Evolutionary conservation across 2,888 invertebrate genomes (phyloP).

Genomic region (Oligia fasciuncula): DNA sequence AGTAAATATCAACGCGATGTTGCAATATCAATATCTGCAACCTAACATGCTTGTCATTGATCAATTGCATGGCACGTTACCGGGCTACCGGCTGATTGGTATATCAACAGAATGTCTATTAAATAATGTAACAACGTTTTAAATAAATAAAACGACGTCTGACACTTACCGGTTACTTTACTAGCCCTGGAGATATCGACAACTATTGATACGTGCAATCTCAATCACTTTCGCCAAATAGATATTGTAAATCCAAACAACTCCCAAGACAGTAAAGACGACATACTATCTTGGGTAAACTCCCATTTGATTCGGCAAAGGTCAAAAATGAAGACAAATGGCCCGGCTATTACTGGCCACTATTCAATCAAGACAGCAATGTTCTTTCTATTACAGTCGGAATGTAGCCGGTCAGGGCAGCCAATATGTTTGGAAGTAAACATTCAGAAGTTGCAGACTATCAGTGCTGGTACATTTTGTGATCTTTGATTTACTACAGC

Average conservation of each 20-base stretch:
- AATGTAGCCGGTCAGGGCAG: slow-evolving; percentile 16
- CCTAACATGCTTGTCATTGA: slow-evolving; percentile 9
- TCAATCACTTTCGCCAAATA: slow-evolving; percentile 14
- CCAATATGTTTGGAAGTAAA: slow-evolving; percentile 37
- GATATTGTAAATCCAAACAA: slow-evolving; percentile 26
- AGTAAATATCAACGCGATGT: slow-evolving; percentile 13
- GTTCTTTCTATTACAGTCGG: slow-evolving; percentile 40
- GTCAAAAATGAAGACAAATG: slow-evolving; percentile 63
- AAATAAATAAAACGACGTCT: slow-evolving; percentile 32
- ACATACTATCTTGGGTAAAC: slow-evolving; percentile 44
- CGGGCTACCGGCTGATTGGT: neutral
- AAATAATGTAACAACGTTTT: slow-evolving; percentile 16
- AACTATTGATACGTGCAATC: slow-evolving; percentile 17
- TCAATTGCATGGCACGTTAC: slow-evolving; percentile 7
- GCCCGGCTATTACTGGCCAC: slow-evolving; percentile 41
- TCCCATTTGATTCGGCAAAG: slow-evolving; percentile 48
- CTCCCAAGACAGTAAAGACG: neutral
- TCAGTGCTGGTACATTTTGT: slow-evolving; percentile 27
- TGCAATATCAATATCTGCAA: slow-evolving; percentile 13
- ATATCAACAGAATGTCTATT: slow-evolving; percentile 36
- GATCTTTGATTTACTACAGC: slow-evolving; percentile 40
- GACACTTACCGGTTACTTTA: slow-evolving; percentile 45
- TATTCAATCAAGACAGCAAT: slow-evolving; percentile 62
- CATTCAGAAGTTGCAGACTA: slow-evolving; percentile 32
- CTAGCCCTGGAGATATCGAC: slow-evolving; percentile 8